phyloP scores from a whole-genome alignment of 2,113 vertebrate species.

The Baryphthengus martii region DNA sequence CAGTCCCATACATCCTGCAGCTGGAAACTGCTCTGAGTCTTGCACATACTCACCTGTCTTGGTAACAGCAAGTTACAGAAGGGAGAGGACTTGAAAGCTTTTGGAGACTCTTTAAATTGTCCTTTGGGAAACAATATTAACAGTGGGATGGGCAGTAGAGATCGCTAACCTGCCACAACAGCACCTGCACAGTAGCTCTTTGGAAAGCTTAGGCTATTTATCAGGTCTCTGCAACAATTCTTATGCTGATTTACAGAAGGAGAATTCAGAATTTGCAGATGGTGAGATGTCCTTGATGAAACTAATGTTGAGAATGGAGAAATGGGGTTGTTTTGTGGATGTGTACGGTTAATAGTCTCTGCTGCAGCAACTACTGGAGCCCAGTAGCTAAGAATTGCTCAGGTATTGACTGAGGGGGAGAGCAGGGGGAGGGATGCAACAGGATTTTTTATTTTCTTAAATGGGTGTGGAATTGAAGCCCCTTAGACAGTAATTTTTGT shows the following conservation, averaged over 20 bases:
- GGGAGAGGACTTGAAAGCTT: background rate
- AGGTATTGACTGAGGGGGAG: background rate
- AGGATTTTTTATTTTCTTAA: background rate
- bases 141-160: background rate
- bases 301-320: background rate
- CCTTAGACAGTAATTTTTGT: background rate
- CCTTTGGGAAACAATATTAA: background rate
- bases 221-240: background rate
- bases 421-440: background rate
- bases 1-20: background rate
- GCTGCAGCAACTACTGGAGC: background rate
- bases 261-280: background rate
- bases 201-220: background rate
- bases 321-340: background rate
- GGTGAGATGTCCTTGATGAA: background rate
- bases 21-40: background rate
- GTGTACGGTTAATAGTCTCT: background rate
- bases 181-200: accelerated
- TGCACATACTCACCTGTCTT: accelerated
- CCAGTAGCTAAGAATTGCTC: background rate
- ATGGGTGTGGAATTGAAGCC: background rate
- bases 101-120: background rate
- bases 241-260: background rate
- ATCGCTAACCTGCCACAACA: background rate
- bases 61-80: background rate